A percentile compares a stretch with the other conserved stretches of the same genome.
Evolutionary conservation across 2,113 vertebrate genomes (phyloP).

Genomic region (Mungos mungo): DNA sequence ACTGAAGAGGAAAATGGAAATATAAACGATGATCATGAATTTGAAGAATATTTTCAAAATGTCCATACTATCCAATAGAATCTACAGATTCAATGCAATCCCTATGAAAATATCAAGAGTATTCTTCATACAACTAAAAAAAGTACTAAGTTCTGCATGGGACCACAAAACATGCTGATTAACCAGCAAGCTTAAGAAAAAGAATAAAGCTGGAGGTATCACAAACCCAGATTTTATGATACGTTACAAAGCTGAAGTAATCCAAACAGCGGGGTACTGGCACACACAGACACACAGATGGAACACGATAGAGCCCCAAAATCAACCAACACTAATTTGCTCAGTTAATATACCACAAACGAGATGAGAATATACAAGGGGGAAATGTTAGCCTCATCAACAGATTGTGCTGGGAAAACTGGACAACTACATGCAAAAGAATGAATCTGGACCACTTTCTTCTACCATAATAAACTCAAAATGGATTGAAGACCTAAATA

Average conservation of each 20-base stretch:
- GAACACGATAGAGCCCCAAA: neutral
- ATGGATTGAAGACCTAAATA: neutral
- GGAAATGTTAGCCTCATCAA: neutral
- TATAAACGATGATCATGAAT: neutral
- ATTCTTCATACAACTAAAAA: neutral
- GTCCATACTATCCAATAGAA: neutral
- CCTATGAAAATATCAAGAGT: neutral
- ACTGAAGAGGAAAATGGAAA: neutral
- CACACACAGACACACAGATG: neutral
- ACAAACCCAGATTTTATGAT: neutral
- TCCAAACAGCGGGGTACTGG: neutral
- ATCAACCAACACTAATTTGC: neutral
- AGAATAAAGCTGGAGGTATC: neutral
- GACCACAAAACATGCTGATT: neutral
- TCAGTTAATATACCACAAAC: neutral
- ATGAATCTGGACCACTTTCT: neutral
- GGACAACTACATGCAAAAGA: neutral
- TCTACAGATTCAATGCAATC: neutral
- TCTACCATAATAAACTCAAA: neutral
- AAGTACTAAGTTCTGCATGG: neutral
- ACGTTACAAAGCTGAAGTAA: neutral
- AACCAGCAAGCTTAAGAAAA: neutral
- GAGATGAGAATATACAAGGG: neutral
- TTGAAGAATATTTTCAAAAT: neutral
- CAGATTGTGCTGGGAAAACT: neutral